Conservation (phyloP, 37 sponge, comb jelly and placozoan genomes). For the Oopsacas minuta region DNA sequence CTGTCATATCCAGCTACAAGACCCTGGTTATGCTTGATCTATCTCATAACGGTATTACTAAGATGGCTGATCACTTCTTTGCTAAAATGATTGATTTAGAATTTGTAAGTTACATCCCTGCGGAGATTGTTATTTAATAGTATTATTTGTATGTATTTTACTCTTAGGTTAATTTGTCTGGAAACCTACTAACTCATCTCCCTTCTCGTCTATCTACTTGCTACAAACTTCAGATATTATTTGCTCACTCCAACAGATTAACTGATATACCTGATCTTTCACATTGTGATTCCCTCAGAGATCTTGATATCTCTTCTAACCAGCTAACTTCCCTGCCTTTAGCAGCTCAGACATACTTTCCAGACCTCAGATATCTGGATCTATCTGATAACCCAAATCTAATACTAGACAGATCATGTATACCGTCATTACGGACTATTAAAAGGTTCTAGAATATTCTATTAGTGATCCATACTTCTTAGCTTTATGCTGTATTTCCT, state of each 20-base stretch:
- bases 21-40: constrained; percentile 50
- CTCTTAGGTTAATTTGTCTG: constrained; percentile 40
- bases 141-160: background rate
- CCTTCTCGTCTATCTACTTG: constrained; percentile 28
- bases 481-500: background rate
- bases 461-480: background rate
- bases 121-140: background rate
- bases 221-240: constrained; percentile 28
- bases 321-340: background rate
- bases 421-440: background rate
- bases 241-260: constrained; percentile 37
- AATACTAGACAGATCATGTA: background rate
- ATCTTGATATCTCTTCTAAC: background rate
- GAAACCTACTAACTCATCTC: constrained; percentile 36
- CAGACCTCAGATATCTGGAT: constrained; percentile 32
- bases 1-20: constrained; percentile 23
- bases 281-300: background rate
- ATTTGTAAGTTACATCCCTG: background rate
- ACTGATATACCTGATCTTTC: constrained; percentile 26
- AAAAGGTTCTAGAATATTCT: background rate
- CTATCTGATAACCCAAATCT: constrained; percentile 39
- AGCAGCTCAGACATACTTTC: constrained; percentile 25
- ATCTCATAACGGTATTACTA: constrained; percentile 34
- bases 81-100: constrained; percentile 9
- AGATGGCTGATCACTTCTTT: constrained; percentile 25